These are phyloP conservation scores for Encarsia formosa DNA, from an alignment of 2,888 invertebrate genomes.

Conservation along the genomic window DNA sequence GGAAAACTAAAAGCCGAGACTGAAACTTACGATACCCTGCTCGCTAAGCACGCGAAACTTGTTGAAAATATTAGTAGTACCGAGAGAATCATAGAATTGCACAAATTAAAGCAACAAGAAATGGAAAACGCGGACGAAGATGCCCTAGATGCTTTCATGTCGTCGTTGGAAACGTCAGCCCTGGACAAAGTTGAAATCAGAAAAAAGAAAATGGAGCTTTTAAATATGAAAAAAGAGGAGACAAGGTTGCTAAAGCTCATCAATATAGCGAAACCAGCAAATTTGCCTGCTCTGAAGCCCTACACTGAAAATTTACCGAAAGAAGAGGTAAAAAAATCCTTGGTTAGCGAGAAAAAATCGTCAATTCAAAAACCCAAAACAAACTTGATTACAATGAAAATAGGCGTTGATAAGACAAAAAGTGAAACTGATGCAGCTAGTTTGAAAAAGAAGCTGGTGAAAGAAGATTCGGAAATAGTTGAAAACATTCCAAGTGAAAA, in stretches of 20 bases:
- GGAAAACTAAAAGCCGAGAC: conserved; percentile 58
- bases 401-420: too few species aligned
- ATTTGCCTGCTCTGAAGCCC: conserved; percentile 55
- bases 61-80: conserved; percentile 57
- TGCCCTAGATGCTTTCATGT: conserved; percentile 82
- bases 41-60: conserved; percentile 59
- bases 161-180: conserved; percentile 54
- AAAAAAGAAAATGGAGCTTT: conserved; percentile 66
- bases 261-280: conserved; percentile 69
- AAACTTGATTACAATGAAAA: too few species aligned
- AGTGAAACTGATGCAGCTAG: too few species aligned
- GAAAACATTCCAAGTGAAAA: too few species aligned
- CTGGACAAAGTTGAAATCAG: conserved; percentile 58
- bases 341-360: too few species aligned
- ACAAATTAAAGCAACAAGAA: conserved; percentile 49
- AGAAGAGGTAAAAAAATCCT: too few species aligned
- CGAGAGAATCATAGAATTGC: conserved; percentile 54
- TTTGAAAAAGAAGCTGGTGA: too few species aligned
- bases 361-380: too few species aligned
- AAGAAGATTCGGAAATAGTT: too few species aligned
- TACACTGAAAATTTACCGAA: too few species aligned
- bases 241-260: conserved; percentile 66
- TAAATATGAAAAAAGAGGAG: conserved; percentile 67
- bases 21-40: conserved; percentile 65
- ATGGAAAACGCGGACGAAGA: conserved; percentile 58